Conservation (phyloP, 92 coral and sea anemone genomes). For the Porites divaricata region DNA sequence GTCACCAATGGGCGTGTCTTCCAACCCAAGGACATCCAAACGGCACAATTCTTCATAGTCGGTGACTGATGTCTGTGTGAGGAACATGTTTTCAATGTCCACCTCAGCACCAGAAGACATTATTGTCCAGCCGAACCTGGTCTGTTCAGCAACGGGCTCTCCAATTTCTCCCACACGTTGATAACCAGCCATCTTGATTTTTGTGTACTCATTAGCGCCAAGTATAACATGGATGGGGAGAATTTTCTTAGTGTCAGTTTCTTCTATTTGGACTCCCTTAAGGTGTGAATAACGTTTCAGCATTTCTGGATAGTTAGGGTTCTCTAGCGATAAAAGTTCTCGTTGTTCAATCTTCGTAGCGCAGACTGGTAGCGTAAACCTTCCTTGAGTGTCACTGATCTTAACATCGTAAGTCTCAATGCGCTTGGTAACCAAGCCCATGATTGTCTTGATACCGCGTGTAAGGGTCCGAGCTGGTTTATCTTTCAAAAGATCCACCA, state of each 20-base stretch:
- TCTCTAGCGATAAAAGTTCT: conserved; percentile 60
- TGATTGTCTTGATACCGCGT: conserved; percentile 48
- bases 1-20: conserved; percentile 58
- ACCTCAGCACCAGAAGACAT: conserved; percentile 26
- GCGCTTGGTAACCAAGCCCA: conserved; percentile 56
- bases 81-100: conserved; percentile 20
- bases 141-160: conserved; percentile 27
- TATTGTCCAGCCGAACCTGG: conserved; percentile 50
- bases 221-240: conserved; percentile 38
- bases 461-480: conserved; percentile 29
- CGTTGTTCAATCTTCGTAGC: conserved; percentile 46
- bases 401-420: too few species aligned
- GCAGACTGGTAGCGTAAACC: too few species aligned
- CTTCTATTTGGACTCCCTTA: conserved; percentile 45
- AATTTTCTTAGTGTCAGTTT: conserved; percentile 37
- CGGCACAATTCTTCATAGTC: conserved; percentile 65
- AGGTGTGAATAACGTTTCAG: conserved; percentile 48
- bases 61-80: conserved; percentile 15
- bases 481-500: conserved; percentile 33
- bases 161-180: conserved; percentile 22
- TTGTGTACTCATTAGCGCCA: conserved; percentile 30
- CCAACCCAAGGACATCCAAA: conserved; percentile 57
- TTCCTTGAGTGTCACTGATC: conserved; percentile 45
- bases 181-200: conserved; percentile 29
- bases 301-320: conserved; percentile 62